These are phyloP conservation scores for Toxotes lorentzi DNA, from an alignment of 2,797 vertebrate genomes.

Conservation along the genomic window DNA sequence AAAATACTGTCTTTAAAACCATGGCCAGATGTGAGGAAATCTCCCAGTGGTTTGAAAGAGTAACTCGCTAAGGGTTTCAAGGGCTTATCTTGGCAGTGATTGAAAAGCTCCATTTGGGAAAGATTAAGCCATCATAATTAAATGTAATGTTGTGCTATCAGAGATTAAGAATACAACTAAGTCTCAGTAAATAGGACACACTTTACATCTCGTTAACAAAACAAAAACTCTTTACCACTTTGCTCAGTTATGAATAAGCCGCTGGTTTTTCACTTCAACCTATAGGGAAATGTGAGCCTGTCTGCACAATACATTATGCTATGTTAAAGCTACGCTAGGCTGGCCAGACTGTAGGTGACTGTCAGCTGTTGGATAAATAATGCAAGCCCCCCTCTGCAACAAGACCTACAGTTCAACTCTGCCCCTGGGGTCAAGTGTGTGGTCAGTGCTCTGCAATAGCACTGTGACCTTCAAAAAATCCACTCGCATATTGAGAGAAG, in stretches of 20 bases:
- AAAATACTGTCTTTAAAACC: conserved; percentile 41
- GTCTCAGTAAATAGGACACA: neutral
- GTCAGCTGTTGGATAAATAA: conserved; percentile 78
- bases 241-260: neutral
- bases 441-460: conserved; percentile 19
- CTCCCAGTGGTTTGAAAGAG: conserved; percentile 24
- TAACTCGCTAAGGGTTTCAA: neutral
- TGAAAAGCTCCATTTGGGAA: conserved; percentile 9
- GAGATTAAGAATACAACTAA: neutral
- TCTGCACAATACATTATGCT: conserved; percentile 48
- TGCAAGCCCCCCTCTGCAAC: conserved; percentile 65
- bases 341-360: conserved; percentile 43
- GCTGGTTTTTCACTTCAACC: neutral
- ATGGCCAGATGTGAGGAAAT: conserved; percentile 41
- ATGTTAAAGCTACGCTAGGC: conserved; percentile 56
- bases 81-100: conserved; percentile 20
- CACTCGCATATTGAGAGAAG: neutral
- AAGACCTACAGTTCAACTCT: conserved; percentile 72
- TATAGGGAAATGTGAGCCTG: conserved; percentile 65
- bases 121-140: neutral
- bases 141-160: conserved; percentile 11
- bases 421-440: conserved; percentile 61
- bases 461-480: neutral
- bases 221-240: neutral
- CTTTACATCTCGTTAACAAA: neutral